These are phyloP conservation scores for Scrobipalpa atriplicella DNA, from an alignment of 2,888 invertebrate genomes.

Conservation along the genomic window DNA sequence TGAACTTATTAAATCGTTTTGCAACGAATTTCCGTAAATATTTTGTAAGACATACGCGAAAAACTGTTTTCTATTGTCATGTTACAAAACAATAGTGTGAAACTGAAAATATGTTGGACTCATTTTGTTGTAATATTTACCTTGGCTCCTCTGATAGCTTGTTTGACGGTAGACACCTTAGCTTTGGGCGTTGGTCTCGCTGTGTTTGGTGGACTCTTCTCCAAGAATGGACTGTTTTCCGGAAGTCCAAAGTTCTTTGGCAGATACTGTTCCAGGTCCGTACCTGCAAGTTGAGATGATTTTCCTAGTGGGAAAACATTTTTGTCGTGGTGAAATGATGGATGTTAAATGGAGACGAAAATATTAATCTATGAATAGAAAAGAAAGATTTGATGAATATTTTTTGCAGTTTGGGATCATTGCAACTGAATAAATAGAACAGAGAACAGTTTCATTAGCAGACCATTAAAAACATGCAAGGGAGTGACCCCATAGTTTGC, in stretches of 20 bases:
- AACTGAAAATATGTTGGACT: not conserved
- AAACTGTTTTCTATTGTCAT: not conserved
- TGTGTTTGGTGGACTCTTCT: constrained; percentile 76
- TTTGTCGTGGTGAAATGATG: constrained; percentile 27
- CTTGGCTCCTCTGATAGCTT: constrained; percentile 58
- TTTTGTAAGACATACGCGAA: too few relatives aligned
- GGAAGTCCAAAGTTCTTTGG: constrained; percentile 85
- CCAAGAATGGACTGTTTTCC: constrained; percentile 76
- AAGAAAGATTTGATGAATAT: not conserved
- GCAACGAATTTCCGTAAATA: too few relatives aligned
- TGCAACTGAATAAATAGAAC: too few relatives aligned
- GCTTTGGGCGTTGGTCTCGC: constrained; percentile 68
- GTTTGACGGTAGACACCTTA: constrained; percentile 61
- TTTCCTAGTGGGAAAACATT: constrained; percentile 29
- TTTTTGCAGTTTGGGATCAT: too few relatives aligned
- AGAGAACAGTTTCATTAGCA: too few relatives aligned
- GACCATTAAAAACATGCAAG: too few relatives aligned
- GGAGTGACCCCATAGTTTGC: not conserved
- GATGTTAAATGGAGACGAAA: not conserved
- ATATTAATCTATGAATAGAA: not conserved
- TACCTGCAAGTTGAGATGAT: constrained; percentile 64
- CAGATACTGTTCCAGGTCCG: constrained; percentile 84
- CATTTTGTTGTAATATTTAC: constrained; percentile 45
- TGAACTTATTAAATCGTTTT: too few relatives aligned
- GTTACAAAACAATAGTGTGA: not conserved